Evolutionary conservation across 2,888 invertebrate genomes (phyloP).

Genomic region (Electrophaes corylata): DNA sequence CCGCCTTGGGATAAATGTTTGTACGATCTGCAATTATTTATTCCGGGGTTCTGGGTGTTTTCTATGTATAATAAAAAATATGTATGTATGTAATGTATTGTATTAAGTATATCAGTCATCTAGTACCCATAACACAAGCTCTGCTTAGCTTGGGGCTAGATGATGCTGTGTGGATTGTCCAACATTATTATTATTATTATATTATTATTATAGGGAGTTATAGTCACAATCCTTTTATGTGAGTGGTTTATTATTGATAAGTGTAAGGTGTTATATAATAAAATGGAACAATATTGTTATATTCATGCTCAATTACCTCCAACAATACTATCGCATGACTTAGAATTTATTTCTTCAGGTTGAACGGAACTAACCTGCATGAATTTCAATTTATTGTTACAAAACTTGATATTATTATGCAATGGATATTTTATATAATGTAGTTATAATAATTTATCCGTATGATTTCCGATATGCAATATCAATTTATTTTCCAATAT

Average conservation of each 20-base stretch:
- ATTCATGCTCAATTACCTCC: conserved; percentile 38
- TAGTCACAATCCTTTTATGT: conserved; percentile 2
- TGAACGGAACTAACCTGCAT: conserved; percentile 31
- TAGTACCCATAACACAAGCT: no score
- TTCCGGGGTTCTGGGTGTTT: no score
- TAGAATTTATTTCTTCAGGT: conserved; percentile 27
- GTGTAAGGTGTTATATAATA: conserved; percentile 28
- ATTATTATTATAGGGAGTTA: no score
- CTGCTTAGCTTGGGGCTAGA: no score
- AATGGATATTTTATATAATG: not conserved
- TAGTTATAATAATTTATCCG: no score
- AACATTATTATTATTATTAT: no score
- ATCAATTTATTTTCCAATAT: not conserved
- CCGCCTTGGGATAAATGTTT: no score
- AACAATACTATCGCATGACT: conserved; percentile 33
- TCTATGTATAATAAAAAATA: no score
- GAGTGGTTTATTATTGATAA: conserved; percentile 31
- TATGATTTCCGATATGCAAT: not conserved
- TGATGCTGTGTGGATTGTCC: no score
- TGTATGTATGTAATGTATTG: no score
- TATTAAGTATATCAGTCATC: no score
- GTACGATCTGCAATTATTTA: no score
- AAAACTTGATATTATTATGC: not conserved
- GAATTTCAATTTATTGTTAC: conserved; percentile 48
- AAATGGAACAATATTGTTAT: conserved; percentile 35